phyloP scores from a whole-genome alignment of 2,888 invertebrate species.

The Opisthograptis luteolata region DNA sequence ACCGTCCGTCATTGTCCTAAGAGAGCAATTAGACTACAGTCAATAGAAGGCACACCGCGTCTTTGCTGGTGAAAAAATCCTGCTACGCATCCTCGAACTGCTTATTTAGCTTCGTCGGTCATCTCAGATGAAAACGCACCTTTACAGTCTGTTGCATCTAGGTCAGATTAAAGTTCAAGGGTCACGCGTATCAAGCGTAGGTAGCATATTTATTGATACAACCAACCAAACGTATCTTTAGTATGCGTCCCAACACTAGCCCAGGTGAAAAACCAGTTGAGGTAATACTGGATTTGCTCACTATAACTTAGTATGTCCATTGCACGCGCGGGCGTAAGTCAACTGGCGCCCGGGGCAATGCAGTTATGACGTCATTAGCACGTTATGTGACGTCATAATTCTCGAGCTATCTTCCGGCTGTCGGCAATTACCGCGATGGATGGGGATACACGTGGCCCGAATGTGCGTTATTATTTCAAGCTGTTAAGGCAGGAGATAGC shows the following conservation, averaged over 20 bases:
- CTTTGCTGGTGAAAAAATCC: too few species aligned
- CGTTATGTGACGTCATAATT: conserved; percentile 80
- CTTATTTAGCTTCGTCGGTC: too few species aligned
- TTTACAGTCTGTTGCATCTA: too few species aligned
- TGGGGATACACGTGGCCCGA: conserved; percentile 67
- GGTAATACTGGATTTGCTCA: conserved; percentile 50
- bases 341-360: conserved; percentile 67
- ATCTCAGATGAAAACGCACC: too few species aligned
- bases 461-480: conserved; percentile 63
- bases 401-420: conserved; percentile 76
- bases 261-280: conserved; percentile 53
- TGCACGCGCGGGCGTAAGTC: conserved; percentile 61
- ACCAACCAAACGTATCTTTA: too few species aligned
- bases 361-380: conserved; percentile 82
- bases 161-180: too few species aligned
- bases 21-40: too few species aligned
- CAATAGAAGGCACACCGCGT: too few species aligned
- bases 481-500: conserved; percentile 40
- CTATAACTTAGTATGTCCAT: conserved; percentile 65
- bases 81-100: too few species aligned
- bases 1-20: too few species aligned
- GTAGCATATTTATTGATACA: too few species aligned
- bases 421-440: conserved; percentile 77
- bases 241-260: conserved; percentile 14
- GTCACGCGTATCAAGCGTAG: too few species aligned